A percentile compares a stretch with the other conserved stretches of the same genome.
Evolutionary conservation across 1,140 invertebrate species (phyloP).

Genomic region (Anthonomus grandis): DNA sequence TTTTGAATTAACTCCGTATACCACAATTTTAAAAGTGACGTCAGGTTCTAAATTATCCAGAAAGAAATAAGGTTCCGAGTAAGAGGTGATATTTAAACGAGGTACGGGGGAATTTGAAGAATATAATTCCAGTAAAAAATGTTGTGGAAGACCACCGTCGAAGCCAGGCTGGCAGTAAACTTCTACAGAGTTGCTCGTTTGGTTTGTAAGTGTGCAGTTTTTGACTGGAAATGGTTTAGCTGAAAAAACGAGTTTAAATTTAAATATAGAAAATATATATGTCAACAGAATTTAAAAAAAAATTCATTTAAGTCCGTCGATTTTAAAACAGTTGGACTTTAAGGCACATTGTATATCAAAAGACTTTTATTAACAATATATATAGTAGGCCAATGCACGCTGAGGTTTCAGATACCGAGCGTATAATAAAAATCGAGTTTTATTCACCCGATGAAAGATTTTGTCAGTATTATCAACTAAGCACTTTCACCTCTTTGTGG

Average conservation of each 20-base stretch:
- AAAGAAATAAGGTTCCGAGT: slow-evolving; percentile 63
- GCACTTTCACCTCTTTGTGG: no score
- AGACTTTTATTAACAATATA: no score
- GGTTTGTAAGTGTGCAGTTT: slow-evolving; percentile 72
- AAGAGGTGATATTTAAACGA: slow-evolving; percentile 63
- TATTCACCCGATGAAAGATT: no score
- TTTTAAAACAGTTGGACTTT: no score
- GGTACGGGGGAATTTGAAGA: slow-evolving; percentile 55
- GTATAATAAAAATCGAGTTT: no score
- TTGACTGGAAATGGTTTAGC: slow-evolving; percentile 71
- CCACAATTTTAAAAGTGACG: slow-evolving; percentile 67
- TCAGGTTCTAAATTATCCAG: slow-evolving; percentile 71
- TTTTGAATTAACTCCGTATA: slow-evolving; percentile 76
- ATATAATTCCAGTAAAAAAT: slow-evolving; percentile 76
- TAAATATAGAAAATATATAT: no score
- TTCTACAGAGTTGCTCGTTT: slow-evolving; percentile 70
- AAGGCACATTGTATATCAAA: no score
- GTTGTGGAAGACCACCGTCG: slow-evolving; percentile 80
- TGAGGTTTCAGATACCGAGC: no score
- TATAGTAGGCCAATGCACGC: no score
- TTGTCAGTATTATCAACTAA: no score
- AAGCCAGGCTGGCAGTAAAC: slow-evolving; percentile 73
- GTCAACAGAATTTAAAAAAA: no score
- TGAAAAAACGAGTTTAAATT: slow-evolving; percentile 44
- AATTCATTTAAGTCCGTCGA: no score